Conservation (phyloP, 53 echinoderm and acorn worm species). For the Zoroaster sp. region DNA sequence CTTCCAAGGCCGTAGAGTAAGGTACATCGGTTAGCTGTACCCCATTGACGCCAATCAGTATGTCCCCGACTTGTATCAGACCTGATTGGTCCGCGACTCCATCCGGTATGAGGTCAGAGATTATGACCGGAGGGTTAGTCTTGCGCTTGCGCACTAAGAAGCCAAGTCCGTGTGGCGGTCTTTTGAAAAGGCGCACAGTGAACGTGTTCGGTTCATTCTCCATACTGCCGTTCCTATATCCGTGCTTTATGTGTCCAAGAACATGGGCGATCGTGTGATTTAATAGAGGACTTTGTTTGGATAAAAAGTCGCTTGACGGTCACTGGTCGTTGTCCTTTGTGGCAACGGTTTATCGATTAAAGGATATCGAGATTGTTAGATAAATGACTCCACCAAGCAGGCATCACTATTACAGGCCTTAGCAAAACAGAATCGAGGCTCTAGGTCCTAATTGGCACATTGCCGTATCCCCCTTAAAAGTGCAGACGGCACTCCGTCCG, state of each 20-base stretch:
- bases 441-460: conserved; percentile 23
- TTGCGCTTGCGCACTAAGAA: conserved; percentile 98
- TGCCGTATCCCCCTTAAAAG: too few relatives aligned
- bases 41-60: conserved; percentile 92
- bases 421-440: conserved; percentile 9
- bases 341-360: not conserved
- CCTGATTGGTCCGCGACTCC: conserved; percentile 95
- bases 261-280: not conserved
- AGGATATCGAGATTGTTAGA: not conserved
- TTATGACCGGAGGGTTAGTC: conserved; percentile 91
- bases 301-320: not conserved
- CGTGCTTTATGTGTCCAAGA: not conserved
- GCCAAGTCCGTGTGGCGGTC: conserved; percentile 93
- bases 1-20: conserved; percentile 94
- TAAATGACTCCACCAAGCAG: not conserved
- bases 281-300: not conserved
- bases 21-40: conserved; percentile 94
- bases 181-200: conserved; percentile 89
- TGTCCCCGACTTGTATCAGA: conserved; percentile 87
- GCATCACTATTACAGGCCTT: not conserved
- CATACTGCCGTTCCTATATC: conserved; percentile 37
- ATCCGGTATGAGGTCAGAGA: conserved; percentile 93
- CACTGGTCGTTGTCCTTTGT: not conserved
- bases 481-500: not conserved
- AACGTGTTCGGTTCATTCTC: conserved; percentile 95